Evolutionary conservation across 64 coral and sea anemone genomes (phyloP), one percentile per base, ranked within the genome.

Genomic region (Hydrozoanthus tunicans): DNA sequence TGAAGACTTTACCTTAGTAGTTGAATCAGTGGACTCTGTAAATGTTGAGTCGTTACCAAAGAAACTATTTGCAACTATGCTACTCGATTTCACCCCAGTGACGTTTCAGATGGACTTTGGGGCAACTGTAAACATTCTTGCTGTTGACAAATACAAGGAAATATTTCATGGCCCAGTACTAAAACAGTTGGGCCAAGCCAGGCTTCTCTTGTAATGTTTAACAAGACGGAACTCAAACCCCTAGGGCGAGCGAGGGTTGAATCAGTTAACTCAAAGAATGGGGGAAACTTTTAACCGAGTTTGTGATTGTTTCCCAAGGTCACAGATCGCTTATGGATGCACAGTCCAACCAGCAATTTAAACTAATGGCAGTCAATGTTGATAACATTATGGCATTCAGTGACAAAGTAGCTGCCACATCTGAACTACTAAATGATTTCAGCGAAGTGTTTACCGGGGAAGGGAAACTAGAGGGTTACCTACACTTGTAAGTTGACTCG

Each of bases 381-480:
- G 74, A 92, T 6, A 92, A 92, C 62, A 86, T 92, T 69, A 86
- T 93, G 81, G 14, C 27, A 6, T 57, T 91, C 1, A 51, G 78
- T 70, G 62, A 80, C 57, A 64, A 67, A 32, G n/a, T 51, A 56
- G 17, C 61, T 73, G 23, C 80, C 17, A 32, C 62, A 9, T 64
- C 57, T 6, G 52, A 80, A 82, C 26, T 95, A 9, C 53, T 93
- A 56, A 56, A 20, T 57, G 72, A 93, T 10, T 96, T 58, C 59
- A 90, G 79, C 1, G 94, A 96, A 65, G 62, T 96, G 17, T 96
- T 96, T 78, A 62, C 0, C 70, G 94, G 94, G 17, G 90, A 93
- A 8, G 86, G 94, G 14, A 91, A 71, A 53, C 53, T 95, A 56
- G 70, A 95, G 80, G 91, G 77, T 43, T 73, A 83, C 32, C 59